Percentiles rank a stretch among this genome's conserved stretches.
Evolutionary conservation across 2,797 vertebrate genomes (phyloP).

Genomic region (Sebastes hubbsi): DNA sequence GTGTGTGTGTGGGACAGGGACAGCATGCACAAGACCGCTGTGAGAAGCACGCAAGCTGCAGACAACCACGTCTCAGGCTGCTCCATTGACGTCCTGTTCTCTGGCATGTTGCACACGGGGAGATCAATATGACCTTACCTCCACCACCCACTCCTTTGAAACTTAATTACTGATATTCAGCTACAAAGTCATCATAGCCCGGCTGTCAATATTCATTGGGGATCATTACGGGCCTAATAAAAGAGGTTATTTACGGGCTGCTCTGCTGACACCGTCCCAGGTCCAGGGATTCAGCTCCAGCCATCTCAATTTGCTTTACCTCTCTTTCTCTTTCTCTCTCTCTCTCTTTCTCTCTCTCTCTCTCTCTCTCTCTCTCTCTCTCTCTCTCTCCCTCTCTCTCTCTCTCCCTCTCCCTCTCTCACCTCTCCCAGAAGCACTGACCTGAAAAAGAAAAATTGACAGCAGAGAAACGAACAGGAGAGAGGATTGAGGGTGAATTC

Average conservation of each 20-base stretch:
- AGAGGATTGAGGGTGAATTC: constrained; percentile 71
- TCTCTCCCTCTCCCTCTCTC: constrained; percentile 22
- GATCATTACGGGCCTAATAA: constrained; percentile 86
- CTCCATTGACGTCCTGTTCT: constrained; percentile 79
- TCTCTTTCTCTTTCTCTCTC: constrained; percentile 25
- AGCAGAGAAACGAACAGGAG: constrained; percentile 72
- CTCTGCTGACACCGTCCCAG: constrained; percentile 77
- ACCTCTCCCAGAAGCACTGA: constrained; percentile 80
- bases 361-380: constrained; percentile 14
- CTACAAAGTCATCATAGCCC: constrained; percentile 87
- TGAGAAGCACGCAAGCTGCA: constrained; percentile 54
- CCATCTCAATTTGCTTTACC: constrained; percentile 80
- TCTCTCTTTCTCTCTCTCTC: constrained; percentile 13
- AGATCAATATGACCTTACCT: constrained; percentile 89
- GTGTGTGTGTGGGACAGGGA: neutral
- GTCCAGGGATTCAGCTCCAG: constrained; percentile 74
- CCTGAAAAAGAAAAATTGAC: constrained; percentile 83
- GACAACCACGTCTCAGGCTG: constrained; percentile 65
- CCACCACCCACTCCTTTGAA: constrained; percentile 82
- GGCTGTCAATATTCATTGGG: constrained; percentile 86
- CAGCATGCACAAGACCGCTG: constrained; percentile 11
- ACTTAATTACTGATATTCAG: constrained; percentile 88
- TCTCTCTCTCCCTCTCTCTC: neutral
- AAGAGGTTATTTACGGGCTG: constrained; percentile 83
- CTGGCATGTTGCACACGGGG: constrained; percentile 78